Evolutionary conservation across 1,140 invertebrate genomes (phyloP), one percentile per base, ranked within the genome.

Genomic region (Riptortus pedestris): DNA sequence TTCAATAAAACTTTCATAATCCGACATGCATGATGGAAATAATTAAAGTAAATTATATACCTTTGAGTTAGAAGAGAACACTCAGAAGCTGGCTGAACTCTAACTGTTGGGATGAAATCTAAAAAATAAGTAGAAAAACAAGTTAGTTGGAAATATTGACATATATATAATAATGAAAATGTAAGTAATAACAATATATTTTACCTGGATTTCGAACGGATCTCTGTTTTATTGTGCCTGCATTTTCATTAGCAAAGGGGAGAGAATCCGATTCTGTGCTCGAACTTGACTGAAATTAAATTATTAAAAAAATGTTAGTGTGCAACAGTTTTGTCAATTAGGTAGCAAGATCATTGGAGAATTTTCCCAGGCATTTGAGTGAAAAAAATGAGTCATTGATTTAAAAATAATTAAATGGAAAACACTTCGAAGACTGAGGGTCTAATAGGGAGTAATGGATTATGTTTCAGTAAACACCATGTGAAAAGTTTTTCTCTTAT

Each of bases 231-330:
- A 98, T 98, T 26, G 96, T 98, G 12, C 95, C 96, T 33, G 93
- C 93, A 78, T 98, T 97, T 73, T 98, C 96, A 76, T 98, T 98
- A 65, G 96, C 95, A 77, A 98, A 98, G 43, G 95, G 95, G 73
- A 98, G 83, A 69, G 92, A 94, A 76, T 97, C 94, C 24, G 92
- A 95, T 78, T 96, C 90, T 60, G 91, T 93, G 77, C 92, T 96
- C 66, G 92, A 94, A 79, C 85, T 94, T 70, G 93, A 95, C 86
- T 93, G 80, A 28, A 69, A 67, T 27, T 45, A 24, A 60, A 9
- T 64, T 11, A 45, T 58, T 55, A 55, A 3, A 24, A 58, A 12
- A 58, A 55, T 3, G 7, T 24, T 7, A 14, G 9, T 1, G 48
- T 29, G 4, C 14, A n/a, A 58, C 11, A 9, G 27, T 31, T 22